A percentile compares a stretch with the other conserved stretches of the same genome.
These are phyloP conservation scores for Coelopa frigida DNA, from an alignment of 1,140 invertebrate genomes.

Conservation along the genomic window DNA sequence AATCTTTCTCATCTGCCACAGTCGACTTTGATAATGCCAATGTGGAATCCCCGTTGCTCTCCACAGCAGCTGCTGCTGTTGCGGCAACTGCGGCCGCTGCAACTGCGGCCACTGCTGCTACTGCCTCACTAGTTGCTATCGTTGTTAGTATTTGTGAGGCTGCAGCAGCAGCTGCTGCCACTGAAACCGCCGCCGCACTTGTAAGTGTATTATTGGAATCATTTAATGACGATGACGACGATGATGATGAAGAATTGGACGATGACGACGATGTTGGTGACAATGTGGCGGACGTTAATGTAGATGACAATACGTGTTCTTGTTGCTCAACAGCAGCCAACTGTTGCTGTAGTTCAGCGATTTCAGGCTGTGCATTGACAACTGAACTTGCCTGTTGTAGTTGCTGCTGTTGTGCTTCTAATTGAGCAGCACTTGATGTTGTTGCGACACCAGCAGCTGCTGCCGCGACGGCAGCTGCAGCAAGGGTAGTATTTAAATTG, in stretches of 20 bases:
- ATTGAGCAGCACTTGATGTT: constrained; percentile 23
- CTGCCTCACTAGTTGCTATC: constrained; percentile 27
- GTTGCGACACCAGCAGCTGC: constrained; percentile 19
- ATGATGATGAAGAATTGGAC: constrained; percentile 16
- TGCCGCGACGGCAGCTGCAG: constrained; percentile 24
- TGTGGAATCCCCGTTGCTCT: neutral
- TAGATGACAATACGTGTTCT: constrained; percentile 12
- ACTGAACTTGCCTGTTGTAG: constrained; percentile 19
- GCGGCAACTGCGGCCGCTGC: constrained; percentile 19
- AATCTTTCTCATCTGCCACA: constrained; percentile 5
- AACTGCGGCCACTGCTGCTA: constrained; percentile 26
- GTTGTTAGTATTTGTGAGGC: constrained; percentile 28
- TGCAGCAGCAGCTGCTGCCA: constrained; percentile 29
- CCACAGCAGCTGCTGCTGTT: constrained; percentile 16
- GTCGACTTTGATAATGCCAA: too few relatives aligned
- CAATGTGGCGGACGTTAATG: constrained; percentile 17
- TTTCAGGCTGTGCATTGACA: constrained; percentile 24
- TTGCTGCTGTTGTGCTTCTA: constrained; percentile 23
- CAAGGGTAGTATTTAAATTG: constrained; percentile 25
- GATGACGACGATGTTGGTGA: constrained; percentile 5
- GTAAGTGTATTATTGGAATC: too few relatives aligned
- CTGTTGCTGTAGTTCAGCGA: constrained; percentile 36
- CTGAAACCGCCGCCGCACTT: constrained; percentile 20
- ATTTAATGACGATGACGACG: constrained; percentile 21
- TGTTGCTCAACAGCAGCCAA: constrained; percentile 18